Evolutionary conservation across 2,797 vertebrate genomes (phyloP).

Genomic region (Echiichthys vipera): DNA sequence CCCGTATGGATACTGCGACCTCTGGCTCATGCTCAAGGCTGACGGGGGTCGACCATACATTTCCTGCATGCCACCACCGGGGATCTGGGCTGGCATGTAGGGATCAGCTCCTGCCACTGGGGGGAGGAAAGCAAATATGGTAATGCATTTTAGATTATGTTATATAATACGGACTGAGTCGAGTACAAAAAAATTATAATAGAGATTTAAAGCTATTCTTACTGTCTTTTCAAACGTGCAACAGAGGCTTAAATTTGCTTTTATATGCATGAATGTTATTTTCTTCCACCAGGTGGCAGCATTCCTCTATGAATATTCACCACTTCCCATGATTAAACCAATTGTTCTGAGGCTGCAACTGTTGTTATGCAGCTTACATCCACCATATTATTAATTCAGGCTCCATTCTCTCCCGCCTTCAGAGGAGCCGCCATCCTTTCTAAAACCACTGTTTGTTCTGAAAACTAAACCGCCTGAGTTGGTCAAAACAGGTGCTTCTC

Average conservation of each 20-base stretch:
- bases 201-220: no score
- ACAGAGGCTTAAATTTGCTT: not conserved
- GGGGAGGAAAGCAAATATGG: not conserved
- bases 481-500: conserved; percentile 79
- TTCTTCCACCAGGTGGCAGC: conserved; percentile 82
- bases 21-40: conserved; percentile 91
- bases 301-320: conserved; percentile 60
- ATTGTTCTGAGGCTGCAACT: conserved; percentile 67
- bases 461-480: conserved; percentile 63
- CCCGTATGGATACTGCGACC: conserved; percentile 95
- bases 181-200: not conserved
- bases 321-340: conserved; percentile 39
- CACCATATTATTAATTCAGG: conserved; percentile 78
- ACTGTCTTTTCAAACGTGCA: no score
- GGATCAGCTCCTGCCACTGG: conserved; percentile 94
- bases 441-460: conserved; percentile 71
- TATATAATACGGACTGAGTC: not conserved
- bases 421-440: conserved; percentile 69
- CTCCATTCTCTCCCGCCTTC: conserved; percentile 71
- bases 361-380: conserved; percentile 78
- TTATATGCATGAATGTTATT: not conserved
- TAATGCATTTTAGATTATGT: not conserved
- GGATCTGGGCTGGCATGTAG: conserved; percentile 94
- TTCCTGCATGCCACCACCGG: conserved; percentile 92
- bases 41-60: conserved; percentile 91